Evolutionary conservation across 2,113 vertebrate species (phyloP), one percentile per base, ranked within the genome.

Genomic region (Serinus canaria): DNA sequence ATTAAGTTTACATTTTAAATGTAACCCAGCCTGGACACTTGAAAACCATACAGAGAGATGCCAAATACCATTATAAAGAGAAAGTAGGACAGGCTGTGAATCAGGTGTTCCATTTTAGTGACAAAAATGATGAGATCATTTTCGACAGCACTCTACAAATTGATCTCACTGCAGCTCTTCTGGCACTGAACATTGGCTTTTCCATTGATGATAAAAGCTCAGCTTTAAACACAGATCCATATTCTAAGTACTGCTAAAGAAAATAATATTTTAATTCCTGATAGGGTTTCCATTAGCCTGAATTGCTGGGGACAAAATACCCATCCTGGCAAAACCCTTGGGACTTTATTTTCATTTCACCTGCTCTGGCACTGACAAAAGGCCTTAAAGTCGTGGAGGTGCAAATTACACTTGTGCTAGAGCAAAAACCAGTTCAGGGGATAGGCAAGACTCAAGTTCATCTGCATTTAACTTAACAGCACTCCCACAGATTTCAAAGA

Each of bases 91-190:
- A 96, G 90, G 69, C 78, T 93, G 69, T 91, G 87, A 96, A 94
- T 89, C 85, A 95, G 83, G 89, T 92, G 90, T 77, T 83, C 85
- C 75, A 49, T 93, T 92, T 90, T 96, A 96, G 92, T 93, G 95
- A 95, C 94, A 95, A 95, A 97, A 95, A 81, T 83, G 94, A 95
- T 94, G 91, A 95, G 89, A 92, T 96, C 91, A 94, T 82, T 93
- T 95, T 92, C 95, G 77, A 96, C 96, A 91, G 70, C 91, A 92
- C 94, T 97, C 93, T 91, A 87, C 89, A 95, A 94, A 95, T 97
- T 95, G 96, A 94, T 81, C 90, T 95, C 84, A 44, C 64, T 95
- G 86, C 96, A 95, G 95, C 85, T 96, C 87, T 96, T 95, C 92
- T 92, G 89, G 91, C 87, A 92, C 87, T 75, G 90, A 94, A 60